A percentile compares a stretch with the other conserved stretches of the same genome.
These are phyloP conservation scores for Eublepharis macularius DNA, from an alignment of 2,113 vertebrate genomes.

Conservation along the genomic window DNA sequence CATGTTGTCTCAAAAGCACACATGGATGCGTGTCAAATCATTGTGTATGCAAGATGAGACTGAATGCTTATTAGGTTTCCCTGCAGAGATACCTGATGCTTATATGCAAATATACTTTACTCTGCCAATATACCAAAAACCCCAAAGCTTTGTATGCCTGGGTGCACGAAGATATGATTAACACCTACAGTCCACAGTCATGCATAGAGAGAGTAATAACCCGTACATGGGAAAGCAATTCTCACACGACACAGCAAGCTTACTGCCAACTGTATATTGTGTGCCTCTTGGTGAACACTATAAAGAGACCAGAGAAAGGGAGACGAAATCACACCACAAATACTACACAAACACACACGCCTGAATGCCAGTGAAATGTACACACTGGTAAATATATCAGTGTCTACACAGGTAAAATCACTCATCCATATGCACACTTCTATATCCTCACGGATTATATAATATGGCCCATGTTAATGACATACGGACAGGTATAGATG, in stretches of 20 bases:
- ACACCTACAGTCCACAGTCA: neutral
- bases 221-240: neutral
- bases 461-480: neutral
- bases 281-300: neutral
- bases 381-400: neutral
- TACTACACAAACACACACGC: neutral
- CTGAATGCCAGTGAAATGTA: neutral
- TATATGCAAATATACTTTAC: neutral
- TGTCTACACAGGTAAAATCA: neutral
- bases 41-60: neutral
- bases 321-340: neutral
- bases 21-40: neutral
- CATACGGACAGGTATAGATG: neutral
- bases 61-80: neutral
- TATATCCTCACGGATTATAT: neutral
- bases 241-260: neutral
- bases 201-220: too few relatives aligned
- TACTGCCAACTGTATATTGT: neutral
- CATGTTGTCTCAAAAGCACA: neutral
- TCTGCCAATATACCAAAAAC: neutral
- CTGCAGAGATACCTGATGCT: neutral
- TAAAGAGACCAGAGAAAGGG: neutral
- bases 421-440: neutral
- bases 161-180: too few relatives aligned
- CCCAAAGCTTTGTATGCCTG: neutral